Conservation (phyloP, 2,797 vertebrate species). For the Muscicapa striata region DNA sequence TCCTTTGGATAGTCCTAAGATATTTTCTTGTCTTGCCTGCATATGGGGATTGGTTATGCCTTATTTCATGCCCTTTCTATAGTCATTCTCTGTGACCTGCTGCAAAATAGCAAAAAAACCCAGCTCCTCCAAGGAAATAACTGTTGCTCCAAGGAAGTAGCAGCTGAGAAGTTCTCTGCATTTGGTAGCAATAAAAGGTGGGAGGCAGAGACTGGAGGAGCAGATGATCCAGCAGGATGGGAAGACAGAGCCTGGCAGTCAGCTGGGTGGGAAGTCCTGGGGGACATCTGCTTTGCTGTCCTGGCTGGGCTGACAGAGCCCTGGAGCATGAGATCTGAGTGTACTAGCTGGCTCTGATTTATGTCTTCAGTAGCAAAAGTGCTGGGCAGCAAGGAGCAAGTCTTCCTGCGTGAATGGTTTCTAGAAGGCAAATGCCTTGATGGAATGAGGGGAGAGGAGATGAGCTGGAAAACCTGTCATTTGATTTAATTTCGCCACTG, state of each 20-base stretch:
- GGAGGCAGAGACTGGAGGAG: not conserved
- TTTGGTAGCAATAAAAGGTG: not conserved
- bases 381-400: not conserved
- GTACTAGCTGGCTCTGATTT: constrained; percentile 8
- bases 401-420: not conserved
- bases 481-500: not conserved
- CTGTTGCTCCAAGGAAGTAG: not conserved
- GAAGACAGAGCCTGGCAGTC: not conserved
- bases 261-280: not conserved
- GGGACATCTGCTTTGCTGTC: not conserved
- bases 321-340: not conserved
- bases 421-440: not conserved
- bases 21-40: not conserved
- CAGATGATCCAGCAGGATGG: not conserved
- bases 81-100: not conserved
- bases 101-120: not conserved
- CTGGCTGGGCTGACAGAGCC: not conserved
- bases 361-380: not conserved
- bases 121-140: not conserved
- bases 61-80: not conserved
- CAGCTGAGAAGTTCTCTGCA: not conserved
- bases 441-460: not conserved
- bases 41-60: not conserved
- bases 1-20: not conserved
- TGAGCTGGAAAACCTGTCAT: not conserved